Evolutionary conservation across 1,140 invertebrate genomes (phyloP).

Genomic region (Cyrtorhinus lividipennis): DNA sequence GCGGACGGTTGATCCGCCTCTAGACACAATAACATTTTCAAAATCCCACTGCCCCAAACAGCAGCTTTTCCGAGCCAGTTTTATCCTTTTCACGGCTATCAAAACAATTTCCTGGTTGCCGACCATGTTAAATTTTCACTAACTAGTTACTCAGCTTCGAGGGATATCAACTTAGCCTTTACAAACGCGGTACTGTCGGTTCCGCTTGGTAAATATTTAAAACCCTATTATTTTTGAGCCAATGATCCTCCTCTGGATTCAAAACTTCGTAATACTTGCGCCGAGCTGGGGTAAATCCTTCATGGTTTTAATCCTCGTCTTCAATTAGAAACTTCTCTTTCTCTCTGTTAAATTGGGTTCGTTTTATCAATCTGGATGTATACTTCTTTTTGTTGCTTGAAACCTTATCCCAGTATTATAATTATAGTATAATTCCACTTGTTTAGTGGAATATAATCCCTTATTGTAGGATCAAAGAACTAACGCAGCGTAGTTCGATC

Average conservation of each 20-base stretch:
- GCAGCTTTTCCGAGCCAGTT: neutral
- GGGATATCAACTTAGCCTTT: neutral
- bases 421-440: no score
- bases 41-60: no score
- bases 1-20: no score
- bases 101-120: neutral
- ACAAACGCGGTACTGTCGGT: neutral
- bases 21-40: no score
- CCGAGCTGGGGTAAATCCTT: neutral
- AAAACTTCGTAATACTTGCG: neutral
- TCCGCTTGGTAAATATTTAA: neutral
- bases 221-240: neutral
- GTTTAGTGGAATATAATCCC: no score
- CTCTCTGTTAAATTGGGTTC: no score
- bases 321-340: neutral
- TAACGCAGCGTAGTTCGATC: no score
- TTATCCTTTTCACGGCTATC: neutral
- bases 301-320: neutral
- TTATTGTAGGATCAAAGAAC: no score
- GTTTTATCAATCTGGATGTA: no score
- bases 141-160: neutral
- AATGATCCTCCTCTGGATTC: neutral
- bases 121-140: neutral
- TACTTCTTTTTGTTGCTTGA: no score
- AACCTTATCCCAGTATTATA: no score